Conservation (phyloP, 2,113 vertebrate genomes). For the Phycodurus eques region DNA sequence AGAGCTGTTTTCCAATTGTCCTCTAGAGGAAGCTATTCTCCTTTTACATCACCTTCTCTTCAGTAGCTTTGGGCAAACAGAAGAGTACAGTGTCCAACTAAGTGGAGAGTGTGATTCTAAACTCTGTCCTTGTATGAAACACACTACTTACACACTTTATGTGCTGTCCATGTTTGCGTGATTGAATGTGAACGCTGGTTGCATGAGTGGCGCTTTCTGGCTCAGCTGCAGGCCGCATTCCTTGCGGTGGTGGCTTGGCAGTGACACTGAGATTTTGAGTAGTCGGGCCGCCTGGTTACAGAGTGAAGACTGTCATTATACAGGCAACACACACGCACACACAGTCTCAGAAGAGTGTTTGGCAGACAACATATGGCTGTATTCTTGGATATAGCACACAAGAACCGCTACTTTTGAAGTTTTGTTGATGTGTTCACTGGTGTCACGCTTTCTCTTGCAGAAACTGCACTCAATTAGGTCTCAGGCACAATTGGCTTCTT, state of each 20-base stretch:
- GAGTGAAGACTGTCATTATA: conserved; percentile 52
- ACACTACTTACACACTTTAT: not conserved
- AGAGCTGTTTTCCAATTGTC: not conserved
- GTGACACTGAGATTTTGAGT: conserved; percentile 41
- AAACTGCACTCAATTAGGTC: conserved; percentile 31
- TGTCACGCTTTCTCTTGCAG: not conserved
- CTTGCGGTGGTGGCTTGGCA: conserved; percentile 35
- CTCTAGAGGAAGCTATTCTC: conserved; percentile 37
- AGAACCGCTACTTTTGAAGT: conserved; percentile 4
- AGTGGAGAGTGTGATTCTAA: not conserved
- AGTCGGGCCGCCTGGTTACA: conserved; percentile 42
- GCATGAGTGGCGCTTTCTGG: conserved; percentile 20
- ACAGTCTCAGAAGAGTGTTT: conserved; percentile 16
- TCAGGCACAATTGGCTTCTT: conserved; percentile 39
- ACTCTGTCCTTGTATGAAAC: not conserved
- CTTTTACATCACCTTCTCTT: not conserved
- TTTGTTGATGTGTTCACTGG: conserved; percentile 8
- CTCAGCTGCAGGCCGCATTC: conserved; percentile 46
- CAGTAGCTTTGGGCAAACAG: not conserved
- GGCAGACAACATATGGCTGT: conserved; percentile 11
- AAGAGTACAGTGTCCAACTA: not conserved
- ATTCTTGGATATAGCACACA: not conserved
- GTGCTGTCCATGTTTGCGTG: not conserved
- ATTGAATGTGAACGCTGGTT: not conserved
- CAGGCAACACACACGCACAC: conserved; percentile 29